Evolutionary conservation across 2,888 invertebrate species (phyloP), one percentile per base, ranked within the genome.

Genomic region (Andrena fulva): DNA sequence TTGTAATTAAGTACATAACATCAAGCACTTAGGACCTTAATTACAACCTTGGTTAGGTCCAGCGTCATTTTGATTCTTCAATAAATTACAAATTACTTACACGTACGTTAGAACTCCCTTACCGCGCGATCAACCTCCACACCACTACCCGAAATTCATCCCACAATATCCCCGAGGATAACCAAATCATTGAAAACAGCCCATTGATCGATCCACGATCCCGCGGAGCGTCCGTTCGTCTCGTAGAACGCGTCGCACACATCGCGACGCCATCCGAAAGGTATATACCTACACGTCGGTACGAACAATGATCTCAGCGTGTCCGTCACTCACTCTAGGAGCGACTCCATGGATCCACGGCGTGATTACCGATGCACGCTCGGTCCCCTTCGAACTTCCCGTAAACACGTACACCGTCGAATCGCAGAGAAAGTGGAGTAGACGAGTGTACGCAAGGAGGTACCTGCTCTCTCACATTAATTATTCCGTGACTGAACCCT

Each of bases 391-490:
- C 82, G 75, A 86, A 84, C 84, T 87, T 79, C 80, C 83, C 81
- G 80, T 86, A 86, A 87, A 88, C 89, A 87, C 80, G 79, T 83
- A 86, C 59, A 35, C 73, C 85, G 60, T 85, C 84, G 84, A 84
- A 79, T 87, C 86, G 71, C 80, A 80, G 88, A 89, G 88, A 89
- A 89, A 89, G 88, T 89, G 89, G 87, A 84, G 87, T 87, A 85
- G 82, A 85, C 87, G 82, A 87, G 85, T 78, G 78, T 82, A 85
- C 87, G 84, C 84, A 86, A 88, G 89, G 83, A 87, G 86, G 84
- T 88, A 88, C 86, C 88, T 89, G 89, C 86, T 89, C 88, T 89
- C 88, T 89, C 88, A 89, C 89, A 87, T 89, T 89, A 89, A 89
- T 89, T 89, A 89, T 89, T 89, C 89, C 86, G 82, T 76, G 85